These are phyloP conservation scores for Kuschelorhynchus macadamiae DNA, from an alignment of 2,888 invertebrate species.

Conservation along the genomic window DNA sequence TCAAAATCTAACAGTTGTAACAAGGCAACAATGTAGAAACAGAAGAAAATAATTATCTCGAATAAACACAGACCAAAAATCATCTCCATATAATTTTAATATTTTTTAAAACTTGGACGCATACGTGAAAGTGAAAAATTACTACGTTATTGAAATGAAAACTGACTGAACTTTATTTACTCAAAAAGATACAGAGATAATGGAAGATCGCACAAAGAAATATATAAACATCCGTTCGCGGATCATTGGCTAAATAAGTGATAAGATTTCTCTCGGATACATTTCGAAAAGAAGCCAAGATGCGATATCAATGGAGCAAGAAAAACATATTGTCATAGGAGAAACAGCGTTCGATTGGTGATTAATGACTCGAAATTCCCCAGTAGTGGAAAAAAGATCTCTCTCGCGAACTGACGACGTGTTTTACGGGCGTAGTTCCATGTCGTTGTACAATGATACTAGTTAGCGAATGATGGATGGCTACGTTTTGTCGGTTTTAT, in stretches of 20 bases:
- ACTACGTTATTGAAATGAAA: too few species aligned
- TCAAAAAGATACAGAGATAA: too few species aligned
- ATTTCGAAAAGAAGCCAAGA: slow-evolving; percentile 48
- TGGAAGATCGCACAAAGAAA: too few species aligned
- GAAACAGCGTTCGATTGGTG: slow-evolving; percentile 59
- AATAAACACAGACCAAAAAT: too few species aligned
- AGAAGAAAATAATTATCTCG: too few species aligned
- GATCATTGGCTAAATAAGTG: slow-evolving; percentile 43
- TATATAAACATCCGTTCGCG: slow-evolving; percentile 39
- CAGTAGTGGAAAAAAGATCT: slow-evolving; percentile 24
- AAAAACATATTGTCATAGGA: slow-evolving; percentile 65
- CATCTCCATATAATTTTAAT: too few species aligned
- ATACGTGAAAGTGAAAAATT: too few species aligned
- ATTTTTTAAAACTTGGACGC: too few species aligned
- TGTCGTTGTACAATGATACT: slow-evolving; percentile 10
- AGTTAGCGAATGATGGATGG: slow-evolving; percentile 29
- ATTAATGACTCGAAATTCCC: slow-evolving; percentile 56
- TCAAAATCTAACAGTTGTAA: too few species aligned
- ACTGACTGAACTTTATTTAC: too few species aligned
- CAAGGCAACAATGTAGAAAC: too few species aligned
- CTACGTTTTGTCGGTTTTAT: slow-evolving; percentile 3
- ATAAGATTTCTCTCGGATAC: slow-evolving; percentile 39
- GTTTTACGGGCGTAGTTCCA: slow-evolving; percentile 27
- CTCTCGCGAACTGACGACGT: slow-evolving; percentile 27
- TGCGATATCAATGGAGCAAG: slow-evolving; percentile 62